Evolutionary conservation across 2,797 vertebrate species (phyloP).

Genomic region (Cyprinodon diabolis): DNA sequence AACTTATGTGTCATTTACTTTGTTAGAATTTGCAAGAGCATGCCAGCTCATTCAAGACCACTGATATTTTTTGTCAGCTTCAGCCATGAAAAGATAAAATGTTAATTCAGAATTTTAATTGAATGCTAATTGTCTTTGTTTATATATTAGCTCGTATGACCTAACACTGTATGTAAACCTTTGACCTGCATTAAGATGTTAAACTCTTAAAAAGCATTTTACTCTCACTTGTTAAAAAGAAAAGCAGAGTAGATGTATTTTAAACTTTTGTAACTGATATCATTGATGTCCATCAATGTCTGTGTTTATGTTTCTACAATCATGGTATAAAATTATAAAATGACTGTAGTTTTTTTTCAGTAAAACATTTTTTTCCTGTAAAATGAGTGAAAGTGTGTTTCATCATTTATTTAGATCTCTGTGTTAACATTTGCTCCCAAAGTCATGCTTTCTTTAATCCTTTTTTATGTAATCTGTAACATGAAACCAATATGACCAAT

Average conservation of each 20-base stretch:
- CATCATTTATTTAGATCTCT: constrained; percentile 13
- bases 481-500: neutral
- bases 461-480: neutral
- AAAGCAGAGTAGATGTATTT: constrained; percentile 77
- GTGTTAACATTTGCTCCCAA: constrained; percentile 5
- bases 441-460: neutral
- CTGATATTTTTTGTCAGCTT: constrained; percentile 70
- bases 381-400: constrained; percentile 28
- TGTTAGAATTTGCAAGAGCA: constrained; percentile 62
- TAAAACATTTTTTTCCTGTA: constrained; percentile 70
- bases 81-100: constrained; percentile 74
- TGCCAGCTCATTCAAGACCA: constrained; percentile 75
- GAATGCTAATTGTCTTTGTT: constrained; percentile 81
- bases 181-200: constrained; percentile 81
- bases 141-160: constrained; percentile 80
- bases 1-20: constrained; percentile 71
- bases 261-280: constrained; percentile 82
- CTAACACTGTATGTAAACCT: constrained; percentile 83
- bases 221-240: constrained; percentile 74
- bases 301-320: constrained; percentile 84
- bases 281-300: constrained; percentile 85
- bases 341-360: constrained; percentile 83
- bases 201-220: constrained; percentile 82
- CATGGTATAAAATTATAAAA: constrained; percentile 88
- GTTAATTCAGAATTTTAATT: constrained; percentile 79